Conservation (phyloP, 2,113 vertebrate genomes). For the Passer montanus region DNA sequence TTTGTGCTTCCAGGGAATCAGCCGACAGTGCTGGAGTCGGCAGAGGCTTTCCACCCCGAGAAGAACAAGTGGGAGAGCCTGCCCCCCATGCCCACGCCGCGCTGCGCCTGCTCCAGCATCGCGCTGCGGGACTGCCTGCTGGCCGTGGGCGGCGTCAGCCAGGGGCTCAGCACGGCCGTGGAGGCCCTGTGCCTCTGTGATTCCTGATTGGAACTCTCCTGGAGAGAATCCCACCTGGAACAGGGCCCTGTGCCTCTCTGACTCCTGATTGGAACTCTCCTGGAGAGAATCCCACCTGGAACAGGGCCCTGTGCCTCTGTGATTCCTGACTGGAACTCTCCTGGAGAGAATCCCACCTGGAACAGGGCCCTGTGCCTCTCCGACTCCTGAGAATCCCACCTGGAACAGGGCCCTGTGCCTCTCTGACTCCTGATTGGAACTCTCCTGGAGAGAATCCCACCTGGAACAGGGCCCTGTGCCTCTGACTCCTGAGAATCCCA, state of each 20-base stretch:
- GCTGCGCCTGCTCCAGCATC: constrained; percentile 92
- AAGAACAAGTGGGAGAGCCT: constrained; percentile 92
- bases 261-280: too few species aligned
- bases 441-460: neutral
- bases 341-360: neutral
- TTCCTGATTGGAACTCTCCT: too few species aligned
- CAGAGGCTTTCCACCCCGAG: constrained; percentile 89
- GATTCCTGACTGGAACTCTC: too few species aligned
- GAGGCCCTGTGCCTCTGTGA: constrained; percentile 83
- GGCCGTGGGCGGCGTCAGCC: constrained; percentile 92
- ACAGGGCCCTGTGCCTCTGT: neutral
- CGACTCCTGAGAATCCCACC: neutral
- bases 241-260: too few species aligned
- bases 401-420: neutral
- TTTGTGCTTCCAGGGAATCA: constrained; percentile 83
- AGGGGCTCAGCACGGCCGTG: constrained; percentile 88
- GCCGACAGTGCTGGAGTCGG: constrained; percentile 88
- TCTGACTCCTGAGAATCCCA: neutral
- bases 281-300: neutral
- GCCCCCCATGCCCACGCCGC: constrained; percentile 88
- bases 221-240: neutral
- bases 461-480: neutral
- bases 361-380: neutral
- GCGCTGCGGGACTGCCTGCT: constrained; percentile 88
- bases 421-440: neutral